These are phyloP conservation scores for Apodemia duryi DNA, from an alignment of 2,888 invertebrate species.

Conservation along the genomic window DNA sequence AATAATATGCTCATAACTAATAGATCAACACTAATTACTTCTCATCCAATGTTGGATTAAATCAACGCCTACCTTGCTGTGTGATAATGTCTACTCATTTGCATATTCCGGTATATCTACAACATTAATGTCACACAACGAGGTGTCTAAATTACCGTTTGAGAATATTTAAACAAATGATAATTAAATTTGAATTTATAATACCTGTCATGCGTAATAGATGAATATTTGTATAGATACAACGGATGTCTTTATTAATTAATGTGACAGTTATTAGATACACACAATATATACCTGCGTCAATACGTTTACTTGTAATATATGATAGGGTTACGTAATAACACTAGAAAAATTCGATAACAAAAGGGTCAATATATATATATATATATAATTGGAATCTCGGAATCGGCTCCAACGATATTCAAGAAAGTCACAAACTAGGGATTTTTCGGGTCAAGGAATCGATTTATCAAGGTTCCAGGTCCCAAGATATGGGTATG, in stretches of 20 bases:
- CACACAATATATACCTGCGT: too few species aligned
- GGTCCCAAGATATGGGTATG: too few species aligned
- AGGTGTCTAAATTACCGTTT: slow-evolving; percentile 28
- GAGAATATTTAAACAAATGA: slow-evolving; percentile 27
- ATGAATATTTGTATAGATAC: neutral
- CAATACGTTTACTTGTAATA: too few species aligned
- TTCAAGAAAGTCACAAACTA: too few species aligned
- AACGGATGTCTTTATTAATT: neutral
- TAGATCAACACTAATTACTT: slow-evolving; percentile 29
- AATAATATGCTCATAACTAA: slow-evolving; percentile 27
- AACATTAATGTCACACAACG: slow-evolving; percentile 28
- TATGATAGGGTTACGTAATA: too few species aligned
- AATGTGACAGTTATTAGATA: neutral
- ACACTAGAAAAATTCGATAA: too few species aligned
- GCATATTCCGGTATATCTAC: slow-evolving; percentile 28
- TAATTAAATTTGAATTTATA: slow-evolving; percentile 25
- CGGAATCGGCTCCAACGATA: too few species aligned
- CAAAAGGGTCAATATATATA: too few species aligned
- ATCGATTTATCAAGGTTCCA: too few species aligned
- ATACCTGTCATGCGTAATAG: slow-evolving; percentile 2
- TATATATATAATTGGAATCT: too few species aligned
- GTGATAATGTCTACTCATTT: slow-evolving; percentile 29
- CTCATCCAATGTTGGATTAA: slow-evolving; percentile 27
- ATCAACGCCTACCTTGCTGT: slow-evolving; percentile 28
- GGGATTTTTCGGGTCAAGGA: too few species aligned